Conservation (phyloP, 2,113 vertebrate genomes). For the Mobula birostris region DNA sequence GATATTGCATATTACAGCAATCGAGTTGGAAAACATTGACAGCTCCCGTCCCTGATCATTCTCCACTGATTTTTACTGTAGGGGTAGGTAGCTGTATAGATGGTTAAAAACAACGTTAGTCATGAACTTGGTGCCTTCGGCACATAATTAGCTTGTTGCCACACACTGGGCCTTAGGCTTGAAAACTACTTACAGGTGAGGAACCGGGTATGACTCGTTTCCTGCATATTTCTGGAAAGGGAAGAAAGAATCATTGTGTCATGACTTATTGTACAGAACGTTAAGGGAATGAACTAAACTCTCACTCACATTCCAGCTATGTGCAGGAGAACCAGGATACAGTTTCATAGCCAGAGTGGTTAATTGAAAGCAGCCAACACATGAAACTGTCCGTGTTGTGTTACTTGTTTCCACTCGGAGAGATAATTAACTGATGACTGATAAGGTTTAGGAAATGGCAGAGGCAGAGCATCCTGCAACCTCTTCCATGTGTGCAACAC, state of each 20-base stretch:
- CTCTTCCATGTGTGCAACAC: not conserved
- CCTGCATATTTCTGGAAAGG: not conserved
- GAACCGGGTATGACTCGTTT: not conserved
- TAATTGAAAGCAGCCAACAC: not conserved
- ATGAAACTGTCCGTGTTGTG: not conserved
- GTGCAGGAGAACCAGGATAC: not conserved
- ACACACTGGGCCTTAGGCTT: not conserved
- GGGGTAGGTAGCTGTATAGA: not conserved
- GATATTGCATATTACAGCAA: not conserved
- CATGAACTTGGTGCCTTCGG: not conserved
- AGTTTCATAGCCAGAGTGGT: not conserved
- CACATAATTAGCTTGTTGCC: not conserved
- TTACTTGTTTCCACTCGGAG: constrained; percentile 17
- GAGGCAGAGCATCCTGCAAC: not conserved
- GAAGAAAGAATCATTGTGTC: not conserved
- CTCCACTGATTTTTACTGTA: not conserved
- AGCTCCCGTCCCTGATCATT: not conserved
- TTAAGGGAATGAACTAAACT: not conserved
- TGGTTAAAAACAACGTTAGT: not conserved
- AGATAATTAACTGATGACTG: not conserved
- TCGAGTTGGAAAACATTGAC: not conserved
- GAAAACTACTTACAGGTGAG: not conserved
- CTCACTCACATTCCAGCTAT: not conserved
- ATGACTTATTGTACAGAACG: not conserved
- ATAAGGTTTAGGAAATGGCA: not conserved